Evolutionary conservation across 2,113 vertebrate species (phyloP), one percentile per base, ranked within the genome.

Genomic region (Gobio gobio): DNA sequence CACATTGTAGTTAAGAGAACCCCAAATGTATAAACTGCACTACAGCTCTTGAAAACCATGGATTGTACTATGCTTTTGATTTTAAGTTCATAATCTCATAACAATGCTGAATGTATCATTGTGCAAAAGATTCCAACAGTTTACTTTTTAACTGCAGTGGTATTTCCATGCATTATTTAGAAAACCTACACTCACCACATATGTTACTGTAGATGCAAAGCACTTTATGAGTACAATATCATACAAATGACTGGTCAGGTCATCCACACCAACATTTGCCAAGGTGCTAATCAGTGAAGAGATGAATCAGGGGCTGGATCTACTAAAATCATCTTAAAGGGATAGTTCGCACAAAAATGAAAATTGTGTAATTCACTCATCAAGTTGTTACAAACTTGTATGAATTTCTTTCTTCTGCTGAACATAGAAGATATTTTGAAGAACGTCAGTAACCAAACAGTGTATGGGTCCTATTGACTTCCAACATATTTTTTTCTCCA

Each of bases 61-160:
- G 24, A 54, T 45, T 82, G 79, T 58, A 51, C 49, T 51, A 56
- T 12, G 29, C 26, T 56, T 68, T 20, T 68, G 26, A n/a, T 22
- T 18, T 56, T 56, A 56, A 49, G 61, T 66, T 81, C 10, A 36
- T 70, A 70, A 83, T 56, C 51, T 36, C 12, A 12, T 6, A 40
- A 56, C 18, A n/a, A 43, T 72, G 49, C 64, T 83, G 66, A 83
- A 83, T 83, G 80, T 58, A 83, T 43, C 49, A 33, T 68, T 81
- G 24, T 51, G 10, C 26, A 36, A 72, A 72, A 70, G 12, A 82
- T 40, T 13, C 47, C n/a, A 24, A 81, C 59, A 16, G 64, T 70
- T 72, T 51, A 47, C n/a, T 47, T 47, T 45, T 13, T n/a, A 73
- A 73, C 22, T 73, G 61, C 40, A 63, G 59, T 59, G 26, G 54